phyloP scores from a whole-genome alignment of 2,797 vertebrate genomes.

The Euthynnus affinis region DNA sequence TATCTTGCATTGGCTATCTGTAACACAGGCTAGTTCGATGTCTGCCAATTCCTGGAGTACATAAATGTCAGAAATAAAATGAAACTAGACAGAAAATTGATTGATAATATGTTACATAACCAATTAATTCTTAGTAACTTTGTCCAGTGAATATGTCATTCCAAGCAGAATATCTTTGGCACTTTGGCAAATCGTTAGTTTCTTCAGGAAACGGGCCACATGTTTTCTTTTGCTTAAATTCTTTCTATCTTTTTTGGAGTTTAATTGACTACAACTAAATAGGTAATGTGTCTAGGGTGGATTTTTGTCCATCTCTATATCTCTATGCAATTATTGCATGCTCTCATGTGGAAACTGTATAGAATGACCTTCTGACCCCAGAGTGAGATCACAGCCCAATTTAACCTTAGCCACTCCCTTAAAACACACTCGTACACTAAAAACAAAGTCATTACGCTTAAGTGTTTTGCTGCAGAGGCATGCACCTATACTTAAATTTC shows the following conservation, averaged over 20 bases:
- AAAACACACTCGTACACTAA: conserved; percentile 25
- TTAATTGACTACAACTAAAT: conserved; percentile 3
- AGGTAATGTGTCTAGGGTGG: conserved; percentile 1
- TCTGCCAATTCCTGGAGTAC: background rate
- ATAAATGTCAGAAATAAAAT: background rate
- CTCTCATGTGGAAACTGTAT: conserved; percentile 66
- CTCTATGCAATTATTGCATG: conserved; percentile 32
- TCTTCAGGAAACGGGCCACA: background rate
- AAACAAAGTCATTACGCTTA: conserved; percentile 80
- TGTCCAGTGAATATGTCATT: background rate
- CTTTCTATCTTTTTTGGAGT: background rate
- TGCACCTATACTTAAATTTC: conserved; percentile 55
- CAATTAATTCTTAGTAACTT: background rate
- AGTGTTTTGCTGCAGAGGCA: conserved; percentile 68
- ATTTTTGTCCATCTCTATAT: conserved; percentile 23
- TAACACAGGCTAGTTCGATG: background rate
- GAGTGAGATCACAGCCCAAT: conserved; percentile 77
- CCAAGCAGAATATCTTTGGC: conserved; percentile 4
- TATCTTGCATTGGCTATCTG: background rate
- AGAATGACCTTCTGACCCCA: conserved; percentile 72
- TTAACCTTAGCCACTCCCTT: conserved; percentile 67
- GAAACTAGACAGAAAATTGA: background rate
- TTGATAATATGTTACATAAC: background rate
- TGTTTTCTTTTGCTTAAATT: background rate
- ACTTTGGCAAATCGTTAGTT: too few species aligned